Conservation (phyloP, 2,113 vertebrate species). For the Catharus minimus region DNA sequence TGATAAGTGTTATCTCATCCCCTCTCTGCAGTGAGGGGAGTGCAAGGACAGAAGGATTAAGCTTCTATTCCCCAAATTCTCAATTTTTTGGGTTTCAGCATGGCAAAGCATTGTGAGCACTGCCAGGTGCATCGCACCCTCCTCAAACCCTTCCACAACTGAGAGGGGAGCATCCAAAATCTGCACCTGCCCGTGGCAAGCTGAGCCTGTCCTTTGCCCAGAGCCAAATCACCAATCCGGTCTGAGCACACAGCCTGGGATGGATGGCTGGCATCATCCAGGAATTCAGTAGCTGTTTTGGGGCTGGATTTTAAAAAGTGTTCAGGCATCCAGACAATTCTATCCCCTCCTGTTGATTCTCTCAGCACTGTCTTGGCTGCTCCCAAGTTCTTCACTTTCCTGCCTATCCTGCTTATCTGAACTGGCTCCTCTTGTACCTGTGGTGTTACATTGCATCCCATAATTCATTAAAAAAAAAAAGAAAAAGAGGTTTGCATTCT, state of each 20-base stretch:
- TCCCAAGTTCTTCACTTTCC: not conserved
- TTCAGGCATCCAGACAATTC: not conserved
- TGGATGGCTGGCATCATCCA: not conserved
- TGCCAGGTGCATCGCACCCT: not conserved
- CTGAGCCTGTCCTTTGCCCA: not conserved
- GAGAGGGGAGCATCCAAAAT: not conserved
- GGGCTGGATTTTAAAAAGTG: not conserved
- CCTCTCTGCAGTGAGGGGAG: not conserved
- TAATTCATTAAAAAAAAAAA: not conserved
- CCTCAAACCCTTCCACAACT: not conserved
- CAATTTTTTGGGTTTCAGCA: fast-evolving
- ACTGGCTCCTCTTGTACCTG: not conserved
- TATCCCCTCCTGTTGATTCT: not conserved
- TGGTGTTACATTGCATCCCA: fast-evolving
- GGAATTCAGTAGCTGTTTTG: not conserved
- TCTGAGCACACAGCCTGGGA: not conserved
- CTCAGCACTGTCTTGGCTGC: not conserved
- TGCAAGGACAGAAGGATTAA: not conserved
- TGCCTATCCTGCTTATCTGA: not conserved
- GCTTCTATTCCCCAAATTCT: not conserved
- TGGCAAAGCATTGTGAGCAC: not conserved
- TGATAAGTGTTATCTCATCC: not conserved
- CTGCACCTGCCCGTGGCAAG: not conserved
- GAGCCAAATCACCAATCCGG: not conserved
- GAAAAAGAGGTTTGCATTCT: not conserved